Conservation (phyloP, 2,113 vertebrate species). For the Gasterosteus nipponicus region DNA sequence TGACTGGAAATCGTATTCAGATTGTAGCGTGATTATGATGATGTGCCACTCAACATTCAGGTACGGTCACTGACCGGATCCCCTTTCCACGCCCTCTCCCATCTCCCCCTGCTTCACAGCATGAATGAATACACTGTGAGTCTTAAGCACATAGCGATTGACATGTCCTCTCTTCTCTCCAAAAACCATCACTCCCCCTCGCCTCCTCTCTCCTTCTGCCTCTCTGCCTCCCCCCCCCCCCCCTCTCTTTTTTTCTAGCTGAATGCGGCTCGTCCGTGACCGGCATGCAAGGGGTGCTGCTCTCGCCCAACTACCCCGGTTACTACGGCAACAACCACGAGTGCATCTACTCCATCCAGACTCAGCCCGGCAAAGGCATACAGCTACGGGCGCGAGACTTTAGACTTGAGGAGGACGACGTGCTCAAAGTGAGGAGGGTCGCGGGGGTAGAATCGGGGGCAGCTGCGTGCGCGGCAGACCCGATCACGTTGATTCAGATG, state of each 20-base stretch:
- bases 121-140: conserved; percentile 56
- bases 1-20: conserved; percentile 64
- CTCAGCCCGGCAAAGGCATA: conserved; percentile 95
- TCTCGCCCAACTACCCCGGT: conserved; percentile 97
- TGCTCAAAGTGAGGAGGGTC: conserved; percentile 87
- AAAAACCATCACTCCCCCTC: conserved; percentile 35
- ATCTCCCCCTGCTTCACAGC: conserved; percentile 52
- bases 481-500: conserved; percentile 34
- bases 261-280: conserved; percentile 97
- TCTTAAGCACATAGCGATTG: conserved; percentile 76
- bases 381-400: conserved; percentile 93
- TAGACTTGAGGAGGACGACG: conserved; percentile 89
- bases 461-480: neutral
- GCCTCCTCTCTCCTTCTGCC: conserved; percentile 26
- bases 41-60: conserved; percentile 59
- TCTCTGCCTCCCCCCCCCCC: conserved; percentile 24
- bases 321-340: conserved; percentile 97
- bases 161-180: conserved; percentile 74
- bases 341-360: conserved; percentile 99
- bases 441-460: conserved; percentile 15
- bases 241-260: conserved; percentile 80
- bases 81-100: conserved; percentile 37
- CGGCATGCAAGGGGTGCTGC: conserved; percentile 94
- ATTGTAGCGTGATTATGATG: conserved; percentile 63
- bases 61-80: conserved; percentile 36